These are phyloP conservation scores for Bucorvus abyssinicus DNA, from an alignment of 2,797 vertebrate genomes.

Conservation along the genomic window DNA sequence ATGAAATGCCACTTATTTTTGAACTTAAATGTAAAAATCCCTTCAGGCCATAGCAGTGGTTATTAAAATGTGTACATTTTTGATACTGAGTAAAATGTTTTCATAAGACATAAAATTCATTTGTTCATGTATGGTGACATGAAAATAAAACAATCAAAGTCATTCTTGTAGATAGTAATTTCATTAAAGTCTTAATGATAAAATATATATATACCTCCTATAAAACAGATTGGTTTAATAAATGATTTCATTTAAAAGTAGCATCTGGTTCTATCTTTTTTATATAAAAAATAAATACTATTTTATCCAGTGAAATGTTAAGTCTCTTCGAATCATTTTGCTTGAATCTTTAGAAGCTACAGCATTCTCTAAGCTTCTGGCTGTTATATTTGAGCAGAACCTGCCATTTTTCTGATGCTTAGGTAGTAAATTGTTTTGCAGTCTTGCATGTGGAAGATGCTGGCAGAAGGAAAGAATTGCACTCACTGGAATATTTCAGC, in stretches of 20 bases:
- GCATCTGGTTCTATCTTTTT: slow-evolving; percentile 71
- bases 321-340: slow-evolving; percentile 69
- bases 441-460: not conserved
- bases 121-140: slow-evolving; percentile 70
- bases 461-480: not conserved
- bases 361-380: not conserved
- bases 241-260: slow-evolving; percentile 75
- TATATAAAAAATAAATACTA: slow-evolving; percentile 68
- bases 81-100: slow-evolving; percentile 74
- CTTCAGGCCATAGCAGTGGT: slow-evolving; percentile 66
- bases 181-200: slow-evolving; percentile 71
- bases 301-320: slow-evolving; percentile 69
- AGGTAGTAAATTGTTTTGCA: not conserved
- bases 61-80: slow-evolving; percentile 76
- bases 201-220: slow-evolving; percentile 70
- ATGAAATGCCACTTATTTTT: slow-evolving; percentile 71
- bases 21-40: slow-evolving; percentile 72
- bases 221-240: slow-evolving; percentile 74
- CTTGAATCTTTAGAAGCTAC: not conserved
- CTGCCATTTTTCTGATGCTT: not conserved
- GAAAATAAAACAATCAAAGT: slow-evolving; percentile 73
- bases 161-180: slow-evolving; percentile 77
- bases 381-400: not conserved
- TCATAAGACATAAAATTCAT: slow-evolving; percentile 67
- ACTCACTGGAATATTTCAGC: not conserved